Evolutionary conservation across 1,140 invertebrate genomes (phyloP), one percentile per base, ranked within the genome.

Genomic region (Lepidotrigona ventralis): DNA sequence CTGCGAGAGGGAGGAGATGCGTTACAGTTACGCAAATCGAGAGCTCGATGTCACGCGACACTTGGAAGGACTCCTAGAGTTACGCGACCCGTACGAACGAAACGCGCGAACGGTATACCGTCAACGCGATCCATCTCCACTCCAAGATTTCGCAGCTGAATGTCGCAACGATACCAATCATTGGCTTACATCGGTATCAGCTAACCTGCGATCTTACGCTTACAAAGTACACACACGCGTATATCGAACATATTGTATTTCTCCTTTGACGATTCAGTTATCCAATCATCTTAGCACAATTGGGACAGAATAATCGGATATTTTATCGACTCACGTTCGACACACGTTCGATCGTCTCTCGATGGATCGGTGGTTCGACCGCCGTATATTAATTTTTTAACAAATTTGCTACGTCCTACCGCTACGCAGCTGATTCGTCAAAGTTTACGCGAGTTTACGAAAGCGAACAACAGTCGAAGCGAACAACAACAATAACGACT

Each of bases 41-140:
- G 23, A 76, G 78, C 73, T 83, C 75, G 71, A 73, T 72, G 84
- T 81, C 56, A 66, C 58, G 56, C 66, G 53, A 64, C 78, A 89
- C 85, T 90, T 91, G 87, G 83, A 80, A 71, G 74, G 77, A 85
- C 89, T 87, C 86, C 89, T 89, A 79, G 84, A 88, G n/a, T 90
- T 91, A 89, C 88, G 80, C 86, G 89, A 90, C 83, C 86, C 77
- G 88, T 15, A 90, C 87, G 70, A 86, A 85, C 76, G 71, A 78
- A 81, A 63, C 69, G 71, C 74, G 68, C 39, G 56, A 56, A 53
- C n/a, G n/a, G 72, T 74, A 81, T 68, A 75, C 66, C 71, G 79
- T 66, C 51, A 78, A 79, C 51, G 64, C 39, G 71, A 81, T 85
- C 66, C 54, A 75, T 80, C 56, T 79, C 63, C 33, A n/a, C 46